A percentile compares a stretch with the other conserved stretches of the same genome.
Evolutionary conservation across 2,797 vertebrate species (phyloP).

Genomic region (Apogon talboti): DNA sequence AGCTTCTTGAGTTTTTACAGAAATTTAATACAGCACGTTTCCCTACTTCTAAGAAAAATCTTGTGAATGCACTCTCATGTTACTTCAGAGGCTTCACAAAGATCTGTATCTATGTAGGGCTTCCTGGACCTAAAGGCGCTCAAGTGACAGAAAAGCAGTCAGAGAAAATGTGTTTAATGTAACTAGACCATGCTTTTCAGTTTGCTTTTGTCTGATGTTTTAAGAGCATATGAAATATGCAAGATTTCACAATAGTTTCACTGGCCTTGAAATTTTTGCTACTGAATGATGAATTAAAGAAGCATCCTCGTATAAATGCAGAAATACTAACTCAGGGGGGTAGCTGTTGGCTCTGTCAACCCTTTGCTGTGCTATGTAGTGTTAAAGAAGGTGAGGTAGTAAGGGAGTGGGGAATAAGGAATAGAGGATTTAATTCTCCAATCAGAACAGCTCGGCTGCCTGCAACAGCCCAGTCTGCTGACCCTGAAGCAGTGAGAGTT

Average conservation of each 20-base stretch:
- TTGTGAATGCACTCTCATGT: constrained; percentile 31
- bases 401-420: constrained; percentile 57
- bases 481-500: constrained; percentile 41
- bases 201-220: constrained; percentile 35
- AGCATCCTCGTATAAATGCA: constrained; percentile 37
- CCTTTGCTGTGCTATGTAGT: constrained; percentile 73
- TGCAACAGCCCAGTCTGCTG: constrained; percentile 17
- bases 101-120: constrained; percentile 61
- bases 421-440: constrained; percentile 55
- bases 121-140: constrained; percentile 58
- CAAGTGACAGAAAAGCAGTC: constrained; percentile 38
- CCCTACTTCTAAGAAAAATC: constrained; percentile 31
- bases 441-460: constrained; percentile 49
- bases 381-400: constrained; percentile 76
- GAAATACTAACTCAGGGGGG: constrained; percentile 81
- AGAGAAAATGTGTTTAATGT: constrained; percentile 13
- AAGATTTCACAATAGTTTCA: constrained; percentile 17
- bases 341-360: constrained; percentile 83
- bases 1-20: constrained; percentile 33
- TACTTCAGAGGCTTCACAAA: constrained; percentile 52
- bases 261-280: constrained; percentile 46
- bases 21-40: constrained; percentile 39
- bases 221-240: constrained; percentile 11
- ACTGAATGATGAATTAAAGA: constrained; percentile 40
- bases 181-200: constrained; percentile 31